Conservation (phyloP, 1,140 invertebrate species). For the Mycetomoellerius zeteki region DNA sequence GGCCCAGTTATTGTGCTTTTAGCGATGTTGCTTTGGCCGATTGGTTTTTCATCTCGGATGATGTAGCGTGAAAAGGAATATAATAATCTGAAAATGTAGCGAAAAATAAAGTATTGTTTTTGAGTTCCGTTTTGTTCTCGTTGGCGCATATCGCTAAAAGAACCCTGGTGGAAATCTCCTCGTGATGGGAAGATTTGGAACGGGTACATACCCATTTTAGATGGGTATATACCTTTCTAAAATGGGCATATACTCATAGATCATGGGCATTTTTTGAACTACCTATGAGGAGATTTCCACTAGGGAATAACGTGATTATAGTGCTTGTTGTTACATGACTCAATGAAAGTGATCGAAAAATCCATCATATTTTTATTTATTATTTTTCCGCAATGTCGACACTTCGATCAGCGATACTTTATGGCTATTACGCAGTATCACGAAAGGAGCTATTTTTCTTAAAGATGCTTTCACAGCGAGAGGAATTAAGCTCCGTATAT, state of each 20-base stretch:
- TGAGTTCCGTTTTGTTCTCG: not conserved
- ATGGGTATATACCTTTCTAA: no score
- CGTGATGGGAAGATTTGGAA: no score
- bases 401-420: conserved; percentile 35
- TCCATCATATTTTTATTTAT: conserved; percentile 29
- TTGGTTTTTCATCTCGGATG: conserved; percentile 58
- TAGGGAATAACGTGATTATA: conserved; percentile 21
- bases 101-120: conserved; percentile 31
- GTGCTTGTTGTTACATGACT: not conserved
- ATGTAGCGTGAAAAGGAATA: not conserved
- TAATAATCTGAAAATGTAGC: conserved; percentile 49
- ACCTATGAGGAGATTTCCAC: no score
- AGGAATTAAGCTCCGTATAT: conserved; percentile 71
- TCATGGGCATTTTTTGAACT: no score
- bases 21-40: conserved; percentile 48
- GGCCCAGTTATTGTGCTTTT: conserved; percentile 65
- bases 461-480: conserved; percentile 19
- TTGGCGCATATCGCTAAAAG: not conserved
- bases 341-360: not conserved
- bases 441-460: conserved; percentile 20
- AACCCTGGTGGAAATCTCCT: no score
- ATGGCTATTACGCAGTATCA: conserved; percentile 8
- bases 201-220: no score
- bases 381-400: not conserved
- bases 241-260: no score